phyloP scores from a whole-genome alignment of 2,888 invertebrate genomes.

The Ophraella communa region DNA sequence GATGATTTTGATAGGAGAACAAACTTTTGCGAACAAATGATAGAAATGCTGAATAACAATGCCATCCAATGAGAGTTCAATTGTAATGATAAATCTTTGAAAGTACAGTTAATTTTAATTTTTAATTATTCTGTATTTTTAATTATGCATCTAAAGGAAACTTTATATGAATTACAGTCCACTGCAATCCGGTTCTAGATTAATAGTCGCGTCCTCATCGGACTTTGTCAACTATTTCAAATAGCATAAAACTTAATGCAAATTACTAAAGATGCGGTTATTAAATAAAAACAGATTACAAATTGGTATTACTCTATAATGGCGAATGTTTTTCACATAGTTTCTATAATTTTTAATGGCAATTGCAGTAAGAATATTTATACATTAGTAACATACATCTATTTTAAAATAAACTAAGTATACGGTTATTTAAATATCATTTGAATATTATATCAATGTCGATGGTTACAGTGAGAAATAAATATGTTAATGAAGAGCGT shows the following conservation, averaged over 20 bases:
- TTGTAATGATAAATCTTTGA: no score
- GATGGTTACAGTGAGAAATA: constrained; percentile 23
- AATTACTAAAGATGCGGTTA: constrained; percentile 36
- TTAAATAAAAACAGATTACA: constrained; percentile 35
- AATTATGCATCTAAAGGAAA: no score
- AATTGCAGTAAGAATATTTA: constrained; percentile 38
- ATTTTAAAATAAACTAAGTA: constrained; percentile 36
- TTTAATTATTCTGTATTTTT: no score
- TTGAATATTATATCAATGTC: constrained; percentile 37
- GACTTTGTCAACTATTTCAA: background rate
- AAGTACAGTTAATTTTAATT: no score
- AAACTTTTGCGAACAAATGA: no score
- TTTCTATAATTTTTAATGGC: constrained; percentile 34
- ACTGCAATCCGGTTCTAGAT: background rate
- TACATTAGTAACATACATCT: constrained; percentile 37
- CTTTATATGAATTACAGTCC: background rate
- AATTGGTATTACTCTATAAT: constrained; percentile 26
- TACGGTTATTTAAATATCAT: constrained; percentile 36
- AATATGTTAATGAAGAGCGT: constrained; percentile 30
- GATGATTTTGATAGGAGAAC: no score
- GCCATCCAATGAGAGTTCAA: no score
- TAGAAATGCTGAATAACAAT: no score
- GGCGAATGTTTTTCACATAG: constrained; percentile 26
- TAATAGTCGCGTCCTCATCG: background rate
- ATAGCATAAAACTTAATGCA: constrained; percentile 28